Percentiles rank a stretch among this genome's conserved stretches.
Conservation (phyloP, 2,113 vertebrate species). For the Tragelaphus scriptus region DNA sequence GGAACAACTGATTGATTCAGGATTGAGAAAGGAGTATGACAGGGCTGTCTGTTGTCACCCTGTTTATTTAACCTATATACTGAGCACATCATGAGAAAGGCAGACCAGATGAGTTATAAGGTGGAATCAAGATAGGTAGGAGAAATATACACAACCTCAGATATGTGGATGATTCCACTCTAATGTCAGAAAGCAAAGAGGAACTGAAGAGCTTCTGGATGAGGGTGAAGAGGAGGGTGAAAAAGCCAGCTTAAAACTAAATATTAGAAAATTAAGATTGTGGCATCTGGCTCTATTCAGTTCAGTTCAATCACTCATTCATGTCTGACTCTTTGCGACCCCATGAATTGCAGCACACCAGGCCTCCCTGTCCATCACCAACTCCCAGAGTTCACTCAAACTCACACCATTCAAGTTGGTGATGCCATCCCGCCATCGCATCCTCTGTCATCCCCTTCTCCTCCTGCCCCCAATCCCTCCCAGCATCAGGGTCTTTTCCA, state of each 20-base stretch:
- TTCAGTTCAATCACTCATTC: too few relatives aligned
- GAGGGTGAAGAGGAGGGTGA: neutral
- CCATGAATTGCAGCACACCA: too few relatives aligned
- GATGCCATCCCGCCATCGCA: too few relatives aligned
- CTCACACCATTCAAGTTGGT: too few relatives aligned
- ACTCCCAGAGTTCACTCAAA: too few relatives aligned
- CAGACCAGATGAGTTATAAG: neutral
- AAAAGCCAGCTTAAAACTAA: neutral
- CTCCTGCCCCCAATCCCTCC: too few relatives aligned
- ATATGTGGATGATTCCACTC: neutral
- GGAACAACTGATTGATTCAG: neutral
- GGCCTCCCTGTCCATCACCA: too few relatives aligned
- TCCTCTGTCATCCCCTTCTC: too few relatives aligned
- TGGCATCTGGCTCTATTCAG: neutral
- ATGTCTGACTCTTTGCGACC: accelerated
- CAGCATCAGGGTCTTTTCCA: too few relatives aligned
- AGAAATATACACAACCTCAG: neutral
- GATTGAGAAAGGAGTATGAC: neutral
- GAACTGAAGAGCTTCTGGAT: neutral
- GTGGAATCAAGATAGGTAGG: neutral
- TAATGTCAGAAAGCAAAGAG: neutral
- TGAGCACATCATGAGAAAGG: neutral
- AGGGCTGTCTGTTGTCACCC: neutral
- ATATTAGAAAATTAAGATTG: neutral
- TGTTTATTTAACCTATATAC: neutral